Base-by-base conservation (phyloP, 2,797 vertebrate species). In the Xiphophorus birchmanni region DNA sequence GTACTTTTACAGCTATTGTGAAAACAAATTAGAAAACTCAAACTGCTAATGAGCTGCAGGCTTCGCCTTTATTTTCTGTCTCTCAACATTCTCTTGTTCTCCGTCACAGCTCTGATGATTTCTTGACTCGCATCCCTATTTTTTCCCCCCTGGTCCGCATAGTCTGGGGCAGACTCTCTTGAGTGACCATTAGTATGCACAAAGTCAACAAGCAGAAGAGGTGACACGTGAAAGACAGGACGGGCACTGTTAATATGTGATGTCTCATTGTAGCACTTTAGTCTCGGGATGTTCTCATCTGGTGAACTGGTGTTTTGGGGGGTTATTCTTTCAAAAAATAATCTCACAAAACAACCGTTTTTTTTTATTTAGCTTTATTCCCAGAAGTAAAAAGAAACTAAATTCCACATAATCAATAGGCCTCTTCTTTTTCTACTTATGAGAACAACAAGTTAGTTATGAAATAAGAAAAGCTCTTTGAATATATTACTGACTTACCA, bases 141-240 rank as follows among this genome's bases (percentile, higher is more conserved):
- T 79, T 83, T 82, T 84, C 69, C 21, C 8, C 13, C 40, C 78
- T 73, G 40, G 82, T 76, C 74, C 74, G 80, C 85, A 11, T 58
- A 67, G 45, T 86, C 81, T 80, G 44, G 80, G 69, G 54, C 77
- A 54, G 52, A 82, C 82, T 87, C 79, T 79, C 81, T 56, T 90
- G 60, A 80, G 73, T 26, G 47, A 74, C 82, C 78, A 85, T 90
- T 86, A 89, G 81, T 76, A 88, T 90, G 82, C 87, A 79, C 37
- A 29, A 76, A 78, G 85, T 86, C 82, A 81, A 83, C 83, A 85
- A 77, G 65, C 56, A 77, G 75, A 83, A 75, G 76, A 86, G 58
- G 74, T 85, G 84, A 83, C 77, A 80, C 10, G 26, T 75, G 71
- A 77, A 87, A 80, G 50, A 56, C 81, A 79, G 58, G 60, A 81